These are phyloP conservation scores for Mareca strepera DNA, from an alignment of 2,797 vertebrate species.

Conservation along the genomic window DNA sequence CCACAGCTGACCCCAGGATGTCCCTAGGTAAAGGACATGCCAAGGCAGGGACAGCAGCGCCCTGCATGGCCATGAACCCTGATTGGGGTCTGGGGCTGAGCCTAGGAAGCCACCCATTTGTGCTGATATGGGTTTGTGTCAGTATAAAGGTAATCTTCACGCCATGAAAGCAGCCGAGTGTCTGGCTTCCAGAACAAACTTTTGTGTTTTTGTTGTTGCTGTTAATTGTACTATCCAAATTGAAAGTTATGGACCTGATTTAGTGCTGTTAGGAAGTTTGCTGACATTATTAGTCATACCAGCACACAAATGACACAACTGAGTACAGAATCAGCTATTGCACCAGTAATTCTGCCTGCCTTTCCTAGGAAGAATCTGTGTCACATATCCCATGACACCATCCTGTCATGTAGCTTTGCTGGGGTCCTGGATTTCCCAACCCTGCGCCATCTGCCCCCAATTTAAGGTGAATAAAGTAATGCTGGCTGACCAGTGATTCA, in stretches of 20 bases:
- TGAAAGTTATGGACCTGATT: not conserved
- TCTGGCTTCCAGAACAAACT: not conserved
- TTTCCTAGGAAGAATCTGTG: not conserved
- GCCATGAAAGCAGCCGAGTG: rapidly evolving
- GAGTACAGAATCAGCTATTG: not conserved
- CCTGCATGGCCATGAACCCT: not conserved
- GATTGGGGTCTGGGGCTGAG: not conserved
- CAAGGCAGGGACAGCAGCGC: not conserved
- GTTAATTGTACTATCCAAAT: not conserved
- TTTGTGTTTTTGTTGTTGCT: not conserved
- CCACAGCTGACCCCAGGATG: not conserved
- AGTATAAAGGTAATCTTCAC: not conserved
- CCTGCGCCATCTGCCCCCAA: not conserved
- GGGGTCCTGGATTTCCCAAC: not conserved
- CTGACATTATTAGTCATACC: not conserved
- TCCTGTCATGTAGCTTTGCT: not conserved
- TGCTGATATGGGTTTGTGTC: rapidly evolving
- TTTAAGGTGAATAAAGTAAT: not conserved
- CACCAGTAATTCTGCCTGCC: not conserved
- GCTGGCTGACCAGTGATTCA: not conserved
- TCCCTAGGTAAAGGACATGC: not conserved
- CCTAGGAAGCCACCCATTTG: rapidly evolving
- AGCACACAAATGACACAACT: not conserved
- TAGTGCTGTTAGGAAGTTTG: not conserved
- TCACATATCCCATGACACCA: rapidly evolving